These are phyloP conservation scores for Cyclophora albipunctata DNA, from an alignment of 2,888 invertebrate species.

Conservation along the genomic window DNA sequence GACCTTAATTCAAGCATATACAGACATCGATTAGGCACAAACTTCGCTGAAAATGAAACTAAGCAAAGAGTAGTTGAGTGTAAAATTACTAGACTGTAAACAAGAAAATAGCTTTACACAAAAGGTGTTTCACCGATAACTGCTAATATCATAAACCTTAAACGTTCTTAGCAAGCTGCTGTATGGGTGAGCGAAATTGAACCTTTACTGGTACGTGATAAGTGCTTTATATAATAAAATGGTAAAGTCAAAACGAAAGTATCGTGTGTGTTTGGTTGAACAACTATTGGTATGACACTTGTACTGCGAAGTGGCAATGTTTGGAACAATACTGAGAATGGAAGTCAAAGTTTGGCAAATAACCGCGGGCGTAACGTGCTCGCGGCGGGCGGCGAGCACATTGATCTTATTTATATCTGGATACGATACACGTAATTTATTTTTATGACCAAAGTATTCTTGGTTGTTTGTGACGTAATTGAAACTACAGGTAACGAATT, in stretches of 20 bases:
- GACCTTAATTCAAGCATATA: too few species aligned
- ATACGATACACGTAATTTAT: not conserved
- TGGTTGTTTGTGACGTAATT: not conserved
- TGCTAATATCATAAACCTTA: too few species aligned
- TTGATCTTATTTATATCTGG: not conserved
- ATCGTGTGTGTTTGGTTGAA: constrained; percentile 4
- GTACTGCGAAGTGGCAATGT: constrained; percentile 2
- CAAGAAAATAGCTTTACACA: constrained; percentile 2
- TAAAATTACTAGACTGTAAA: constrained; percentile 4
- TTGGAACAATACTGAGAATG: constrained; percentile 7
- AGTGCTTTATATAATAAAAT: not conserved
- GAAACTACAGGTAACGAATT: not conserved
- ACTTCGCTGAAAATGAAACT: too few species aligned
- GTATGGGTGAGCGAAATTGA: too few species aligned
- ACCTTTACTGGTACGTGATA: not conserved
- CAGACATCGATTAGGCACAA: too few species aligned
- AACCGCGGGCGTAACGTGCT: constrained; percentile 1
- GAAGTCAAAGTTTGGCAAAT: constrained; percentile 16
- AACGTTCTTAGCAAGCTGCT: too few species aligned
- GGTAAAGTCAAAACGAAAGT: not conserved
- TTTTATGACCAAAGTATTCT: not conserved
- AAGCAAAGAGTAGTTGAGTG: not conserved
- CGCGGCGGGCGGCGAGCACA: too few species aligned
- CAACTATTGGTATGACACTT: constrained; percentile 3
- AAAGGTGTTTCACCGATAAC: not conserved